phyloP scores from a whole-genome alignment of 2,797 vertebrate species.

The Gymnoscopelus microlampas region DNA sequence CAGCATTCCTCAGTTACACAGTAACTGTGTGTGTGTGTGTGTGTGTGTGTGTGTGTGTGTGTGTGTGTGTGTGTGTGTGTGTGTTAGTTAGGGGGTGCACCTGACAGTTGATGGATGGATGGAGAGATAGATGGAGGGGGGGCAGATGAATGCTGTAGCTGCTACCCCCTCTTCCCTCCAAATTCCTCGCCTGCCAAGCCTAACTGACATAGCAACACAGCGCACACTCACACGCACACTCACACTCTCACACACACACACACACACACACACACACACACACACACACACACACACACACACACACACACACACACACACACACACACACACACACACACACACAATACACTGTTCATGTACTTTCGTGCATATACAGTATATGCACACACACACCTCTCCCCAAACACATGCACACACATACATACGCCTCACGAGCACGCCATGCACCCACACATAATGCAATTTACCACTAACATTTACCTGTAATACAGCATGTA shows the following conservation, averaged over 20 bases:
- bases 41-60: constrained; percentile 34
- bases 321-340: neutral
- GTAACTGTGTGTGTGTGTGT: constrained; percentile 39
- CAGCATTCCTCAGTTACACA: constrained; percentile 36
- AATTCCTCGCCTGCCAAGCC: constrained; percentile 53
- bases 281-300: neutral
- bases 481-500: constrained; percentile 26
- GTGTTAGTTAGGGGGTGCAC: constrained; percentile 34
- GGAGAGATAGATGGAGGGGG: constrained; percentile 33
- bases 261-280: neutral
- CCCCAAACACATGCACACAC: too few species aligned
- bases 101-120: constrained; percentile 57
- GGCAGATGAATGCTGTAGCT: constrained; percentile 21
- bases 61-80: constrained; percentile 21
- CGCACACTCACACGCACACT: neutral
- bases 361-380: neutral
- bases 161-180: constrained; percentile 17
- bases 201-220: constrained; percentile 62
- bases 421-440: too few species aligned
- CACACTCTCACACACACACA: neutral
- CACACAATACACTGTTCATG: neutral
- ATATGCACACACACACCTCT: too few species aligned
- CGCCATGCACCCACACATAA: neutral
- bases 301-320: neutral
- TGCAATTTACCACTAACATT: neutral